These are phyloP conservation scores for Acanthurus lineatus DNA, from an alignment of 2,797 vertebrate species.

Conservation along the genomic window DNA sequence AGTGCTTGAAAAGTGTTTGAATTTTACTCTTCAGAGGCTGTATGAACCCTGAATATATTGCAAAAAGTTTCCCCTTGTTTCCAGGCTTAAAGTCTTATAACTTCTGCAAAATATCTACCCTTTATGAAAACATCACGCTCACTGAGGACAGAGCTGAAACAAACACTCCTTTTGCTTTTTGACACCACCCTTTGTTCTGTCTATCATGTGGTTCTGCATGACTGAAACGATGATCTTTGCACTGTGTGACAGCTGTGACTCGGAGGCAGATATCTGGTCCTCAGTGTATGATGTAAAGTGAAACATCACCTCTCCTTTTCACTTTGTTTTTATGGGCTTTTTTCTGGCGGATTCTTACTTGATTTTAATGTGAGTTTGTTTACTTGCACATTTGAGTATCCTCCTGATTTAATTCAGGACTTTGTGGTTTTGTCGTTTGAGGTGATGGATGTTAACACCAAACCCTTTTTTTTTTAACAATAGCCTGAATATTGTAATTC, in stretches of 20 bases:
- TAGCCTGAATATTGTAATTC: conserved; percentile 55
- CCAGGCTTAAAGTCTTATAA: conserved; percentile 30
- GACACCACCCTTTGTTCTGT: conserved; percentile 24
- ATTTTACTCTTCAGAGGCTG: no score
- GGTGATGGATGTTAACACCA: conserved; percentile 30
- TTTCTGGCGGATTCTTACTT: conserved; percentile 36
- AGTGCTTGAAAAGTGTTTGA: no score
- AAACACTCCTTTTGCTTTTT: conserved; percentile 16
- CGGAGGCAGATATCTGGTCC: conserved; percentile 46
- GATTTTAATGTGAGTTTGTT: conserved; percentile 52
- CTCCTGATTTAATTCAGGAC: conserved; percentile 10
- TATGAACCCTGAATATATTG: no score
- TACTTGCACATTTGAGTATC: conserved; percentile 49
- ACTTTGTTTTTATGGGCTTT: conserved; percentile 18
- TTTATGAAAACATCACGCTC: conserved; percentile 21
- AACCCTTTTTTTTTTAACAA: conserved; percentile 39
- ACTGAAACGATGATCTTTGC: conserved; percentile 66
- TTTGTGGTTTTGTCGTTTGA: conserved; percentile 38
- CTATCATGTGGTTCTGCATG: conserved; percentile 55
- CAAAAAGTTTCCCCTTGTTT: conserved; percentile 25
- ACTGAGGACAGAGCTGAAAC: conserved; percentile 17
- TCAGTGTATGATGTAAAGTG: conserved; percentile 55
- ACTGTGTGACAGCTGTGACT: conserved; percentile 54
- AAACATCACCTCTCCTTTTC: conserved; percentile 45
- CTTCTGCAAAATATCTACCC: conserved; percentile 14